Percentiles rank a stretch among this genome's conserved stretches.
Evolutionary conservation across 2,113 vertebrate genomes (phyloP).

Genomic region (Engystomops pustulosus): DNA sequence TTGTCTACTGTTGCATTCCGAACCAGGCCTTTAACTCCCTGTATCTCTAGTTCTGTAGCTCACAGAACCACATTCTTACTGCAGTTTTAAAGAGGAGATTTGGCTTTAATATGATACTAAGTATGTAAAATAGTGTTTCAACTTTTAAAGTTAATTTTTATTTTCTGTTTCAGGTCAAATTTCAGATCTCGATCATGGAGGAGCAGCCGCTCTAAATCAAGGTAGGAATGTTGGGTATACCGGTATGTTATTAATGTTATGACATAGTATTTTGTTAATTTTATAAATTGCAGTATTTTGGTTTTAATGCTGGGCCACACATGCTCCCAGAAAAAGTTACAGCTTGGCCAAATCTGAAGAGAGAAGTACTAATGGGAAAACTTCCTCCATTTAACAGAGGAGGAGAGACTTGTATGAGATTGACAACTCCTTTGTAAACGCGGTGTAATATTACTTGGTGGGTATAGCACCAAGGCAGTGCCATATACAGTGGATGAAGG

Average conservation of each 20-base stretch:
- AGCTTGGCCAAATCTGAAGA: neutral
- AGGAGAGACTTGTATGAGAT: neutral
- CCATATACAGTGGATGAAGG: too few species aligned
- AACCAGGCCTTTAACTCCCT: too few species aligned
- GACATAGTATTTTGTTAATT: neutral
- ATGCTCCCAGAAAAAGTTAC: neutral
- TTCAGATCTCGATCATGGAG: slow-evolving; percentile 91
- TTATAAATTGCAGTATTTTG: neutral
- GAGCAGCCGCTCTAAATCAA: slow-evolving; percentile 87
- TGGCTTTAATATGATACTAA: too few species aligned
- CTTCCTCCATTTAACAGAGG: neutral
- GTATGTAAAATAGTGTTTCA: neutral
- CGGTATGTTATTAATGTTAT: neutral
- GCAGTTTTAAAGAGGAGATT: too few species aligned
- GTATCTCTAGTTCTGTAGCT: too few species aligned
- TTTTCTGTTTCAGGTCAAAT: slow-evolving; percentile 31
- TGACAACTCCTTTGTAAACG: too few species aligned
- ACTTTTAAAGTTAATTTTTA: neutral
- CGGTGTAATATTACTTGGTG: too few species aligned
- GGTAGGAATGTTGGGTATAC: slow-evolving; percentile 67
- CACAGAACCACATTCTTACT: too few species aligned
- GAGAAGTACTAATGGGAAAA: neutral
- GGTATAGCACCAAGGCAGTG: too few species aligned
- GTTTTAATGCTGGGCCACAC: neutral
- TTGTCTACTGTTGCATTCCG: too few species aligned